These are phyloP conservation scores for Nemopilema nomurai DNA, from an alignment of 30 jellyfish, hydroid and myxozoan species.

Conservation along the genomic window DNA sequence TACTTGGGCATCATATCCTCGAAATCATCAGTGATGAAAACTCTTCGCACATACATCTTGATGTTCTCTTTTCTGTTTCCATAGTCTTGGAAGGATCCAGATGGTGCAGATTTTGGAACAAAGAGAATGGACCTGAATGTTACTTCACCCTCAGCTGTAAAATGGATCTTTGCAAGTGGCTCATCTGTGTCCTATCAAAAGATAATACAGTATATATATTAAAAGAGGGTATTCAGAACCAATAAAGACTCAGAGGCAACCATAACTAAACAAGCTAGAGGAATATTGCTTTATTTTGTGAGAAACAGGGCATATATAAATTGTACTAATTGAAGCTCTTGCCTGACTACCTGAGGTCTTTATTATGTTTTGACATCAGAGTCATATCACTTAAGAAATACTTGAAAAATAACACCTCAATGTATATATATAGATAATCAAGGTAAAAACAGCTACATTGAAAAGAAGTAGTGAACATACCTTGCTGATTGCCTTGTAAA, in stretches of 20 bases:
- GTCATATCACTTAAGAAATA: too few relatives aligned
- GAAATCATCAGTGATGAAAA: slow-evolving; percentile 95
- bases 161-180: slow-evolving; percentile 97
- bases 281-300: too few relatives aligned
- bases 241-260: too few relatives aligned
- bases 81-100: slow-evolving; percentile 93
- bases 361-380: too few relatives aligned
- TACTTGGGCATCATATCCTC: slow-evolving; percentile 98
- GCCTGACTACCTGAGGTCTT: too few relatives aligned
- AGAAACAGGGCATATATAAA: too few relatives aligned
- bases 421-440: too few relatives aligned
- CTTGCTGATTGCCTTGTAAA: slow-evolving; percentile 87
- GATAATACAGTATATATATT: not conserved
- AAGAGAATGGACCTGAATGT: slow-evolving; percentile 94
- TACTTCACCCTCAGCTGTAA: slow-evolving; percentile 99
- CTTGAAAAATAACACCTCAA: too few relatives aligned
- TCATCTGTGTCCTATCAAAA: slow-evolving; percentile 83
- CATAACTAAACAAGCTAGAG: too few relatives aligned
- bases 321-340: too few relatives aligned
- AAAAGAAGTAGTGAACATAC: slow-evolving; percentile 40
- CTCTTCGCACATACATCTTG: slow-evolving; percentile 96
- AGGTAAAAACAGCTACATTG: not conserved
- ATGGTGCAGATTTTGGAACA: slow-evolving; percentile 94
- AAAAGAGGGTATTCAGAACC: not conserved
- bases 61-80: slow-evolving; percentile 94